Base-by-base conservation (phyloP, 2,113 vertebrate species). In the Girardinichthys multiradiatus region DNA sequence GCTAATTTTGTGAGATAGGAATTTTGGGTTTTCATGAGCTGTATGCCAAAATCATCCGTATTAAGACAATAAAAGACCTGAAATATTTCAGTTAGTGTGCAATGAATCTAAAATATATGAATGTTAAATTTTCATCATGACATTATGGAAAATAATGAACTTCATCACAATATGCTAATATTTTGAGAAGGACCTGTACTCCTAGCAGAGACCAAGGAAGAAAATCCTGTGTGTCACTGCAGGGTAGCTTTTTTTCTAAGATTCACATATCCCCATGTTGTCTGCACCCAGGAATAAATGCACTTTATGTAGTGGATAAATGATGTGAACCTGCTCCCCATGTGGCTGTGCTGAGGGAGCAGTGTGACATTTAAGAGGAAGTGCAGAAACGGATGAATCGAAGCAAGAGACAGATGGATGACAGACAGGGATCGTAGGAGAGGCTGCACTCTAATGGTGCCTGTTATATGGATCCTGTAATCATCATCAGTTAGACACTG, bases 251-350 rank as follows among this genome's bases (percentile, higher is more conserved):
- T 54, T n/a, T 72, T 76, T 28, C 68, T 57, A 48, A 68, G 76
- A 84, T 72, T 64, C 64, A 75, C 37, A 72, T 58, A 83, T 79
- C 75, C 51, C 37, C 61, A 74, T 65, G 68, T 66, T 75, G 62
- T 67, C 73, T 77, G 59, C 80, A 73, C 59, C 11, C 14, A 9
- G 64, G 70, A 83, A 82, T 72, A 70, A 81, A 81, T 73, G 68
- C 68, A 72, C 70, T 59, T 57, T 85, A 75, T 79, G 83, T 68
- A 60, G 37, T 30, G 70, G 76, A 71, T 84, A 79, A 84, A 81
- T 65, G 57, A 85, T 71, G 74, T 80, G 71, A 74, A 72, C 68
- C 45, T 8, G 12, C 77, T 77, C 65, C 68, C 45, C 48, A 33
- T 76, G 83, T 72, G 68, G 59, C 68, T 45, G 48, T 24, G 68